Base-by-base conservation (phyloP, 2,888 invertebrate species). In the Trachelus tabidus region DNA sequence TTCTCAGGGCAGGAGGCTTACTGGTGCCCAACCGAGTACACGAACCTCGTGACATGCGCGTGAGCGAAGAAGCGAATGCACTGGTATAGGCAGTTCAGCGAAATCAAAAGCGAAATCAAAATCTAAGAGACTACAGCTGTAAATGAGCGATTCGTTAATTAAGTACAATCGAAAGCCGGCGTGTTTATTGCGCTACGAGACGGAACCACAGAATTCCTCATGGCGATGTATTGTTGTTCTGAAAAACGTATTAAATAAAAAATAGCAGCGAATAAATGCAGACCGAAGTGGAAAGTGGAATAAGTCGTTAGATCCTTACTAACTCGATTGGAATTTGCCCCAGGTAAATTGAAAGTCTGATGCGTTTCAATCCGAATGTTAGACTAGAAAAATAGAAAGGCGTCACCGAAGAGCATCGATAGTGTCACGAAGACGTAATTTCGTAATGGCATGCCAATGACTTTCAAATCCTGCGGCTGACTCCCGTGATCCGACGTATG, bases 1-100 rank as follows among this genome's bases (percentile, higher is more conserved):
- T 75, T 77, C 75, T 75, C 69, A 71, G 40, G 77, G 75, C 75
- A 75, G 77, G 37, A 23, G 12, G 77, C 77, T 73, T 77, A 12
- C 75, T 11, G 34, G 31, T 9, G 56, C 23, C 56, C 23, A 56
- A 23, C 23, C 23, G 56, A 23, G 23, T 23, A 23, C 23, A 56
- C 9, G 23, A 23, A 23, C 56, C 56, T 2, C 23, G 23, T 23
- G 56, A 56, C 56, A 23, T 23, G 23, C 23, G 23, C 56, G 56
- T 56, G 56, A 56, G 56, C 23, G 56, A 56, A 56, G 9, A 23
- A 56, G 23, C 56, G 56, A 56, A 9, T 6, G 23, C 23, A 56
- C 56, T 23, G 56, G 15, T 2, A 56, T 56, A 23, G 56, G 56
- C 56, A 23, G 23, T 56, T 56, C 56, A 23, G 56, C n/a, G n/a